phyloP scores from a whole-genome alignment of 2,797 vertebrate genomes.

The Acridotheres tristis region DNA sequence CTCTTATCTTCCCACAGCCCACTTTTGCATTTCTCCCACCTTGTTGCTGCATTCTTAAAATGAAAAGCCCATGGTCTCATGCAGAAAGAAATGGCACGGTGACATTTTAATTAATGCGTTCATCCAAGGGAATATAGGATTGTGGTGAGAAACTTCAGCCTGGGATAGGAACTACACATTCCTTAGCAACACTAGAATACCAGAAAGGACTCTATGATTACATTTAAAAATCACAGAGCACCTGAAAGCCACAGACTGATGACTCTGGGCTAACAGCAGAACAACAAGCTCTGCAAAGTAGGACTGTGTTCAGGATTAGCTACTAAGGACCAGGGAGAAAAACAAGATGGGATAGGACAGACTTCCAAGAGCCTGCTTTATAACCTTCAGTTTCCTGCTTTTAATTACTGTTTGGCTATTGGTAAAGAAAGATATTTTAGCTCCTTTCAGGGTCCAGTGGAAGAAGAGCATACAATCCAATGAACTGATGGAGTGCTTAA shows the following conservation, averaged over 20 bases:
- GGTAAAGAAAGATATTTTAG: not conserved
- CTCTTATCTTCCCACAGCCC: not conserved
- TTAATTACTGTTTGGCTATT: not conserved
- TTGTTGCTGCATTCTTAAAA: slow-evolving; percentile 28
- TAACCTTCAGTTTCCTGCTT: not conserved
- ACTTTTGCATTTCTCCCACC: not conserved
- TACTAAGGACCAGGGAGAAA: not conserved
- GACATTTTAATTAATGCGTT: slow-evolving; percentile 65
- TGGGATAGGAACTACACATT: slow-evolving; percentile 1
- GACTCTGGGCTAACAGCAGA: not conserved
- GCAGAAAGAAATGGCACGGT: slow-evolving; percentile 5
- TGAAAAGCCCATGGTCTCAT: not conserved
- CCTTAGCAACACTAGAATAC: not conserved
- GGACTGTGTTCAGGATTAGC: not conserved
- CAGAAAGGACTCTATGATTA: not conserved
- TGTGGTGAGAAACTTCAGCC: not conserved
- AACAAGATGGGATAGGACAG: not conserved
- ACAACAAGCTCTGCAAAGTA: not conserved
- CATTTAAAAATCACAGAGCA: not conserved
- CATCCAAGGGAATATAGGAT: not conserved
- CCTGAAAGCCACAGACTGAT: not conserved
- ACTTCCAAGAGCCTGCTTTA: not conserved
- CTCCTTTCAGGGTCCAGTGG: not conserved
- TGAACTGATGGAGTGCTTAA: not conserved
- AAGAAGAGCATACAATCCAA: not conserved